Conservation (phyloP, 2,888 invertebrate species). For the Macrophya annulata region DNA sequence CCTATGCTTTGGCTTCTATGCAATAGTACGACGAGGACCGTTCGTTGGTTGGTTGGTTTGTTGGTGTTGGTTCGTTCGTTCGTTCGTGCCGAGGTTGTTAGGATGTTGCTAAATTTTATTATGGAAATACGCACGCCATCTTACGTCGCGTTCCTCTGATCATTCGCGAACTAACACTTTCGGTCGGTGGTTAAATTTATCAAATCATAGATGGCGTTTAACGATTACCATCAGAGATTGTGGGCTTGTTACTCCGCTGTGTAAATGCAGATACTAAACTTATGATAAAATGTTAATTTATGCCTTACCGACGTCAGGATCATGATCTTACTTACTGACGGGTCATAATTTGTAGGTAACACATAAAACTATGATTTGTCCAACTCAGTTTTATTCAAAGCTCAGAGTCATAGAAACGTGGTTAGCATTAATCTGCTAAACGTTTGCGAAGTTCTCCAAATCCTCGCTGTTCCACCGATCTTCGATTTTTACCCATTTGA, state of each 20-base stretch:
- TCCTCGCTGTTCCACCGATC: constrained; percentile 77
- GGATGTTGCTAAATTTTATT: constrained; percentile 33
- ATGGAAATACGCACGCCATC: constrained; percentile 25
- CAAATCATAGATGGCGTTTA: neutral
- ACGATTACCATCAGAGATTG: neutral
- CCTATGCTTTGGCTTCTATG: constrained; percentile 20
- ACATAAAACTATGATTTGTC: too few relatives aligned
- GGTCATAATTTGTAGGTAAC: too few relatives aligned
- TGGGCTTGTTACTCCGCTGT: neutral
- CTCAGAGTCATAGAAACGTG: neutral
- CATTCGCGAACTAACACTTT: neutral
- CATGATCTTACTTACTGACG: too few relatives aligned
- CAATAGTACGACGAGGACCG: neutral
- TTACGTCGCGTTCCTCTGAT: neutral
- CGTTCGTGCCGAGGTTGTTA: constrained; percentile 5
- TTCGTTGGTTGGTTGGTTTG: neutral
- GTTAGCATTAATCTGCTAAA: neutral
- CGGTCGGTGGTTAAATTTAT: neutral
- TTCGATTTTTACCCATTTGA: constrained; percentile 83
- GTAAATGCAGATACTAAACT: too few relatives aligned
- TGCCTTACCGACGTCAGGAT: too few relatives aligned
- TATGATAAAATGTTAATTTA: too few relatives aligned
- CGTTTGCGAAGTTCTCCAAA: constrained; percentile 56
- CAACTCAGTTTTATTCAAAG: neutral
- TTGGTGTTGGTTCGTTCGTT: neutral